Evolutionary conservation across 2,113 vertebrate species (phyloP).

Genomic region (Dolichotis patagonum): DNA sequence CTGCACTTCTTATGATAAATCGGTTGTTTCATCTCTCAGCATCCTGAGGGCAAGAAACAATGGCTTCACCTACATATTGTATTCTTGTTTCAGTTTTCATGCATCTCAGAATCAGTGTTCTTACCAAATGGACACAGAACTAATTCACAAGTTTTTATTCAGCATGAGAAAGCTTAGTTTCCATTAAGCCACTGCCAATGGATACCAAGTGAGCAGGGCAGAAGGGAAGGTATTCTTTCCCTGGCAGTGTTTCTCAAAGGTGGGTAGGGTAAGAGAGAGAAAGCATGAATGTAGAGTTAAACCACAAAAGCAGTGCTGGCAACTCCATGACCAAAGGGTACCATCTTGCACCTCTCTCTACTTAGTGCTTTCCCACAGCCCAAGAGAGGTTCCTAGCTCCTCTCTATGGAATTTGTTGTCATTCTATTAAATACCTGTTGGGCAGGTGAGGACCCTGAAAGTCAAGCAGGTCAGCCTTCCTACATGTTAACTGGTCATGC

Average conservation of each 20-base stretch:
- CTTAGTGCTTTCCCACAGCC: not conserved
- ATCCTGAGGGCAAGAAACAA: not conserved
- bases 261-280: not conserved
- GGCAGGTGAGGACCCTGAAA: not conserved
- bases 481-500: not conserved
- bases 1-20: not conserved
- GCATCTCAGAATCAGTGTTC: not conserved
- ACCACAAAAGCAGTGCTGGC: not conserved
- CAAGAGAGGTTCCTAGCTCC: not conserved
- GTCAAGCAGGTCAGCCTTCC: not conserved
- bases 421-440: not conserved
- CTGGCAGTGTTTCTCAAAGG: not conserved
- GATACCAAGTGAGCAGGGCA: not conserved
- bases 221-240: not conserved
- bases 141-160: not conserved
- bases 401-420: not conserved
- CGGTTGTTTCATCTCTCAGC: not conserved
- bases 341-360: not conserved
- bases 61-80: not conserved
- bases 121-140: constrained; percentile 26
- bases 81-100: not conserved
- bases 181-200: not conserved
- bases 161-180: not conserved
- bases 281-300: not conserved
- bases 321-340: not conserved